Conservation (phyloP, 2,797 vertebrate genomes). For the Passerculus sandwichensis region DNA sequence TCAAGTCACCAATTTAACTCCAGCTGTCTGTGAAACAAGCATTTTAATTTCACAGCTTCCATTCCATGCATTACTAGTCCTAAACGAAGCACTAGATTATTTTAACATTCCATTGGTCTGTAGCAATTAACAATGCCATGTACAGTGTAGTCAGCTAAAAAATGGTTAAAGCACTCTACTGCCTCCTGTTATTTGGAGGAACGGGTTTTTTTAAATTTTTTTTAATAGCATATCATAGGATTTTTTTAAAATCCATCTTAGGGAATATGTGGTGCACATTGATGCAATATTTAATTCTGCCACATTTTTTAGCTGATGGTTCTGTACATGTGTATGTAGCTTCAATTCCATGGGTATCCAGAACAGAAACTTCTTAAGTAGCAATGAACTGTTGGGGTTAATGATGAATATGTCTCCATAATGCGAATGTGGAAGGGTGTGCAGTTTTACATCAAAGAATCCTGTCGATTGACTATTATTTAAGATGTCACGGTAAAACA, state of each 20-base stretch:
- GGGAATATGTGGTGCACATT: not conserved
- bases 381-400: not conserved
- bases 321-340: constrained; percentile 42
- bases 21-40: constrained; percentile 68
- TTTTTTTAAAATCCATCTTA: not conserved
- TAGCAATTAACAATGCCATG: constrained; percentile 80
- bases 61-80: constrained; percentile 77
- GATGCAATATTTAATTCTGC: not conserved
- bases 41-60: constrained; percentile 80
- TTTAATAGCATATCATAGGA: not conserved
- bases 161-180: not conserved
- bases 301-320: constrained; percentile 56
- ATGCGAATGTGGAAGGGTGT: not conserved
- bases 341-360: constrained; percentile 69
- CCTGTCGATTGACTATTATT: not conserved
- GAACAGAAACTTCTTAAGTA: constrained; percentile 49
- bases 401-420: not conserved
- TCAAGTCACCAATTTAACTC: constrained; percentile 65
- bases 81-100: constrained; percentile 72
- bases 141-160: constrained; percentile 71
- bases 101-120: constrained; percentile 80
- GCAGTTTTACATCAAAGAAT: not conserved
- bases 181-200: constrained; percentile 1
- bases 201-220: not conserved
- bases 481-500: not conserved